Evolutionary conservation across 2,888 invertebrate species (phyloP), one percentile per base, ranked within the genome.

Genomic region (Ypsolopha sequella): DNA sequence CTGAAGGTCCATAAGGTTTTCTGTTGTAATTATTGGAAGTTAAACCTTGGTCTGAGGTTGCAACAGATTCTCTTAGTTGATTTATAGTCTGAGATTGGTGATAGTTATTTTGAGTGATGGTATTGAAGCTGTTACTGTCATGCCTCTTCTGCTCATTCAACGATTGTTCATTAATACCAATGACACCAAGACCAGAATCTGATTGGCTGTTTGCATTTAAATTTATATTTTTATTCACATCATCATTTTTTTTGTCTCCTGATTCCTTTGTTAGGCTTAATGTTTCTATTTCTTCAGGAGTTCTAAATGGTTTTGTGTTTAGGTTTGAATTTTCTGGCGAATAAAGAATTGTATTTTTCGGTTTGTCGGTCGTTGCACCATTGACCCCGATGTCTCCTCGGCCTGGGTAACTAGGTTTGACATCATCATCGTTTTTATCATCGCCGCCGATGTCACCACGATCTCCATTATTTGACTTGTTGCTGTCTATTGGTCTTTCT

Each of bases 371-470:
- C 14, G 9, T 43, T 43, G 24, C 6, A 9, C 7, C 43, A 53
- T 73, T 70, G 49, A 64, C 57, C 13, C 64, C 67, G 53, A 74
- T 73, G 53, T 74, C 74, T 24, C 74, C 74, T 9, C 73, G 66
- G 0, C 70, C 71, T 52, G 62, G 43, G 55, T 73, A 62, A 7
- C 51, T 51, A 24, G 63, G 56, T 43, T 39, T 39, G n/a, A 39
- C 39, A 11, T 39, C 39, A 4, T 6, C 33, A 14, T 24, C 34
- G 10, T 9, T 24, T 14, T 38, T 8, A 9, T 10, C 7, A 36
- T 48, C 36, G 48, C 11, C 39, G 46, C 36, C 48, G 6, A 43
- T 55, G 39, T 51, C 33, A 45, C 51, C 51, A 13, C 52, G 36
- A 7, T 10, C 24, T 24, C 47, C 45, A 9, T 10, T 41, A 36